Base-by-base conservation (phyloP, 2,888 invertebrate species). In the Holacanthella duospinosa region DNA sequence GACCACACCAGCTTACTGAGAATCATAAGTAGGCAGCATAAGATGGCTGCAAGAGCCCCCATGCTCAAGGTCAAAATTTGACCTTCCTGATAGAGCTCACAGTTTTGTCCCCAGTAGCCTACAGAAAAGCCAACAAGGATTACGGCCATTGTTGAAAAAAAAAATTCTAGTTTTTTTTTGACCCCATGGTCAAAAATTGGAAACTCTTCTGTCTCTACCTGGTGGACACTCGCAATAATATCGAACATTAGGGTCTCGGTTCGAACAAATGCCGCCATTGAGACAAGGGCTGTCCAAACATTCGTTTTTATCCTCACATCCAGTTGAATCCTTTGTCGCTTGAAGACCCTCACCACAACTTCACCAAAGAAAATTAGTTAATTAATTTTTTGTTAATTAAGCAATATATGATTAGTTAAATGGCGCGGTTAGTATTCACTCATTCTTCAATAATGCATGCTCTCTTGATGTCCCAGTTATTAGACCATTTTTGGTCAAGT, bases 1-100 rank as follows among this genome's bases (percentile, higher is more conserved):
- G n/a, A n/a, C n/a, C n/a, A n/a, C n/a, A n/a, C n/a, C n/a, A 16
- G 59, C 66, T 66, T 64, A 66, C 66, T 66, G 61, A 66, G 65
- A 55, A 65, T 65, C 21, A 65, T 62, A 24, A 95, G 86, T 76
- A 96, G 86, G 81, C 95, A 96, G 80, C 96, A 91, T 78, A 97
- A 85, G 78, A 99, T 96, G 77, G 95, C 94, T 69, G 95, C 93
- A 74, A 99, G 83, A 68, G 96, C 96, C 73, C 94, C 93, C 86
- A 92, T 92, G 81, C 94, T 93, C 77, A 97, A 85, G 77, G 93
- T 93, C 75, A 96, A 84, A 70, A 92, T 92, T 80, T 92, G 92
- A 74, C 93, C 93, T 78, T 95, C 93, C 77, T 92, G 90, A 70
- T 91, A 87, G 73, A 92, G 85, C 77, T 92, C 93, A 80, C 95